Evolutionary conservation across 2,113 vertebrate species (phyloP).

Genomic region (Boleophthalmus pectinirostris): DNA sequence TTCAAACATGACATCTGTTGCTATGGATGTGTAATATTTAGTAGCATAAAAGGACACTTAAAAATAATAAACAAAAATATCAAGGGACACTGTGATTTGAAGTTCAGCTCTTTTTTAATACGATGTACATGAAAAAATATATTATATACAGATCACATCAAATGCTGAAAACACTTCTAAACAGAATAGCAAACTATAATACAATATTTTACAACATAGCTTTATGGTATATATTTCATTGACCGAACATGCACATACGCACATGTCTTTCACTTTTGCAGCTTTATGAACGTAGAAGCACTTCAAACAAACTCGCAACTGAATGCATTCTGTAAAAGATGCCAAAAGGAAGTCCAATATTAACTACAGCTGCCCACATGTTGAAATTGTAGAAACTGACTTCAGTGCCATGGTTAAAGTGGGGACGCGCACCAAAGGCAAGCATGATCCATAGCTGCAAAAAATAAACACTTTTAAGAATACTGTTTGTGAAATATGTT

Average conservation of each 20-base stretch:
- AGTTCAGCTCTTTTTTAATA: neutral
- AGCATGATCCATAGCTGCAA: conserved; percentile 95
- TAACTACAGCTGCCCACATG: conserved; percentile 89
- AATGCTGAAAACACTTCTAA: conserved; percentile 16
- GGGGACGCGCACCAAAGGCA: conserved; percentile 91
- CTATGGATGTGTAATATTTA: neutral
- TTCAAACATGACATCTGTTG: neutral
- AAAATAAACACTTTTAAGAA: conserved; percentile 1
- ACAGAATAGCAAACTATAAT: conserved; percentile 10
- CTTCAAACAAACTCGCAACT: conserved; percentile 92
- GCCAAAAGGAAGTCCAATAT: conserved; percentile 91
- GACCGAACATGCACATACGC: neutral
- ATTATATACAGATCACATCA: neutral
- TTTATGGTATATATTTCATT: conserved; percentile 18
- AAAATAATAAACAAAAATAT: neutral
- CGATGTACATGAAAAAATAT: neutral
- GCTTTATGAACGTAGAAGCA: conserved; percentile 83
- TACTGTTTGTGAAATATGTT: neutral
- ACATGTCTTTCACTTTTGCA: neutral
- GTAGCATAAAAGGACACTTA: neutral
- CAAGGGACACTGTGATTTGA: neutral
- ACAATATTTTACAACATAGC: conserved; percentile 29
- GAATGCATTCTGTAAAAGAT: conserved; percentile 99
- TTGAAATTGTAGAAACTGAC: conserved; percentile 81
- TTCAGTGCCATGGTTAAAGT: conserved; percentile 87